Evolutionary conservation across 37 sponge, comb jelly and placozoan genomes (phyloP), one percentile per base, ranked within the genome.

Genomic region (Aplysina aerophoba): DNA sequence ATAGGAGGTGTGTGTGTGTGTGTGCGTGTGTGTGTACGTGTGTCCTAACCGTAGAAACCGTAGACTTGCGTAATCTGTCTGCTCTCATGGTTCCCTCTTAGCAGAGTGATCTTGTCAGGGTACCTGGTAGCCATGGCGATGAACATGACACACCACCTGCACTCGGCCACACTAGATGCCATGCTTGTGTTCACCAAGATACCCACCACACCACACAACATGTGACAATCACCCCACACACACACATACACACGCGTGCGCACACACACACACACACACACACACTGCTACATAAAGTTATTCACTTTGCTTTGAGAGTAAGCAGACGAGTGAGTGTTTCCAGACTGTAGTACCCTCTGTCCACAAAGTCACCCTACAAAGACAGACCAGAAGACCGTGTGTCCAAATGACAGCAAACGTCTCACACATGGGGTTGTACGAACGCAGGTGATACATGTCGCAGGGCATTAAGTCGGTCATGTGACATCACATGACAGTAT

Each of bases 11-110:
- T 16, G 13, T 67, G 27, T n/a, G n/a, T n/a, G n/a, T n/a, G n/a
- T n/a, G n/a, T n/a, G n/a, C n/a, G n/a, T n/a, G n/a, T n/a, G n/a
- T n/a, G n/a, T n/a, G n/a, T 22, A 22, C 28, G 20, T 20, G 24
- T 25, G 20, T 20, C 21, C 91, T 93, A 28, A 97, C 98, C 99
- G 94, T 99, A 99, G 65, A 99, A 99, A 0, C 99, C 99, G 80
- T 99, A 99, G 20, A 97, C 97, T 80, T 99, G 99, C 36, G 99
- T 99, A 79, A 97, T 97, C 67, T 96, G 98, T 67, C 99, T 91
- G 50, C 96, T 93, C 83, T 99, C 99, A 73, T 99, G 99, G 83
- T 99, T 99, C 15, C 99, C 99, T 61, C 99, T 72, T 22, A 99
- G 86, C 16, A 99, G 89, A 30, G 93, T 94, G 24, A 99, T 91